phyloP scores from a whole-genome alignment of 2,888 invertebrate genomes.

The Leucophenga maculata region DNA sequence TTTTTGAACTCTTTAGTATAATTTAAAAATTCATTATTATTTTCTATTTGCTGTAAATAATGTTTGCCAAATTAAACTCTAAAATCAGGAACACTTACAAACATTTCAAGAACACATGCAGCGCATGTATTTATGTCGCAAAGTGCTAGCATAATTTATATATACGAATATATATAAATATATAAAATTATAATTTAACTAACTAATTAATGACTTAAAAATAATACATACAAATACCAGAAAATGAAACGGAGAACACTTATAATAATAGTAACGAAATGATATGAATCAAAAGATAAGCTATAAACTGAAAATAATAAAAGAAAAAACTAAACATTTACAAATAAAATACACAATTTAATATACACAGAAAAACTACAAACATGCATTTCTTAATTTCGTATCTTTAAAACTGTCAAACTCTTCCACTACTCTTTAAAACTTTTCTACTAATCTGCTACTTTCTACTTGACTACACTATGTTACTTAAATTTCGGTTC shows the following conservation, averaged over 20 bases:
- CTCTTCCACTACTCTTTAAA: neutral
- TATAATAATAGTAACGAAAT: constrained; percentile 34
- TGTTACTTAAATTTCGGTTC: too few species aligned
- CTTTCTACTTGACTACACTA: constrained; percentile 9
- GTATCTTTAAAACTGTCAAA: neutral
- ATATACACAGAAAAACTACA: constrained; percentile 60
- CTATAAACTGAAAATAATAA: constrained; percentile 51
- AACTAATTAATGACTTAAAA: constrained; percentile 49
- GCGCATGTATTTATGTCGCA: constrained; percentile 47
- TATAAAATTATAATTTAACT: constrained; percentile 45
- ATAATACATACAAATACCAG: constrained; percentile 32
- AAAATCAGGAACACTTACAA: constrained; percentile 5
- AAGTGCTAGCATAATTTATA: constrained; percentile 46
- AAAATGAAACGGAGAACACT: constrained; percentile 27
- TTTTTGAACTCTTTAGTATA: constrained; percentile 28
- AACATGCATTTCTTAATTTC: constrained; percentile 58
- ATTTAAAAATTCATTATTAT: constrained; percentile 35
- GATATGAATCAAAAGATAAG: constrained; percentile 49
- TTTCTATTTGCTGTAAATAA: constrained; percentile 59
- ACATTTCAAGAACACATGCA: constrained; percentile 17
- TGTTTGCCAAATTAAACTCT: constrained; percentile 45
- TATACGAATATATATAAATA: constrained; percentile 43
- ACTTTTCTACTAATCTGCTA: neutral
- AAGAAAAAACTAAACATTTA: constrained; percentile 28
- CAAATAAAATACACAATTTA: constrained; percentile 59